Evolutionary conservation across 2,888 invertebrate genomes (phyloP), one percentile per base, ranked within the genome.

Genomic region (Phalera bucephala): DNA sequence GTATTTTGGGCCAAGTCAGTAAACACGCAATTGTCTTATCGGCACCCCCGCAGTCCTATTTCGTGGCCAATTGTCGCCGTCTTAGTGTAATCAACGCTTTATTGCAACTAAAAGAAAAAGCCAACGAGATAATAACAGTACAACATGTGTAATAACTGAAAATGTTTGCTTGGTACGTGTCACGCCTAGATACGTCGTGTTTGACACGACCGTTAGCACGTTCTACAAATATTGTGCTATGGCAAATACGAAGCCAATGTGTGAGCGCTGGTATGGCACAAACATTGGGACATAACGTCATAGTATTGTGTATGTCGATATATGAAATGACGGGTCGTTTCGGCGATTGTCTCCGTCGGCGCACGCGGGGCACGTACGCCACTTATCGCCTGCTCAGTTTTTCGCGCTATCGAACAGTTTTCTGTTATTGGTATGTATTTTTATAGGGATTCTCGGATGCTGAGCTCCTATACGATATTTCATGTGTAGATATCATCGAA

Each of bases 161-260:
- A 80, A 77, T 75, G 76, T 68, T 70, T 66, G 70, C 64, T 60
- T 56, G 65, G 70, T 72, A 80, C 86, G 86, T 88, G 88, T 80
- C 74, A 67, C 76, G 84, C 79, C 73, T 88, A 73, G 80, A 82
- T 85, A 85, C 84, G 80, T 77, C 67, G 68, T 75, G 74, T 80
- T 84, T 84, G 81, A 75, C 80, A 76, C 73, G 68, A 70, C 72
- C 63, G 71, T 78, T 72, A 86, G 78, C 88, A 89, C 89, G 88
- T 88, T 87, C 88, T 51, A 73, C 88, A 89, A 88, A 89, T 89
- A 89, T 89, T 89, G 83, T 81, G 64, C 64, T 78, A 78, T 65
- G 60, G 76, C 80, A 89, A 88, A 89, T 87, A 88, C 81, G 64
- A 72, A 68, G 65, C 60, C 71, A 82, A 81, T 79, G 72, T 59